Percentiles rank a stretch among this genome's conserved stretches.
phyloP scores from a whole-genome alignment of 2,797 vertebrate genomes.

The Acestrorhynchus altus region DNA sequence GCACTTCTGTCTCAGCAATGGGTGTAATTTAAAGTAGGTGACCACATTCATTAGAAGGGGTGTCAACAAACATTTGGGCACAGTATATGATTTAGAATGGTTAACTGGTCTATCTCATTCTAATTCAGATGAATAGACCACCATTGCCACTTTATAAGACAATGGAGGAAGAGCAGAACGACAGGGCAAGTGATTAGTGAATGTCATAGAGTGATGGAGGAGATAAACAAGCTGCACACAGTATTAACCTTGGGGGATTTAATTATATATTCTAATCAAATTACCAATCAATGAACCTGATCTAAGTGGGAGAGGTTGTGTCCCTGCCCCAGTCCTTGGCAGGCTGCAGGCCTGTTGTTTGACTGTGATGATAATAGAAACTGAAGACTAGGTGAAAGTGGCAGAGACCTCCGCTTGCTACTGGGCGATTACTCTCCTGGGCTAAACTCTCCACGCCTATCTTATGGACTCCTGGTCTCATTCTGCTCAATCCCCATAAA shows the following conservation, averaged over 20 bases:
- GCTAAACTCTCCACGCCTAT: constrained; percentile 11
- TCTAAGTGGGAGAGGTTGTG: constrained; percentile 40
- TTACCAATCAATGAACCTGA: constrained; percentile 42
- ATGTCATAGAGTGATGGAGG: constrained; percentile 27
- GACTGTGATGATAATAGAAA: constrained; percentile 42
- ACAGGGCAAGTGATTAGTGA: constrained; percentile 29
- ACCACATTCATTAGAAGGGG: too few species aligned
- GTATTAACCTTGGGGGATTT: constrained; percentile 49
- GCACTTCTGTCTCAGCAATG: too few species aligned
- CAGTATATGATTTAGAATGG: not conserved
- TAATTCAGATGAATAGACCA: not conserved
- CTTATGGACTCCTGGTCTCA: not conserved
- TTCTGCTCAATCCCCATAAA: not conserved
- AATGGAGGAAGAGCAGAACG: constrained; percentile 4
- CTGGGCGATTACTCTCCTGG: constrained; percentile 17
- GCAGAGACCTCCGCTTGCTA: not conserved
- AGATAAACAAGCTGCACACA: constrained; percentile 32
- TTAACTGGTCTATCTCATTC: not conserved
- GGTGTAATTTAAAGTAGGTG: too few species aligned
- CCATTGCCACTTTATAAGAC: not conserved
- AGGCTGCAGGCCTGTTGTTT: constrained; percentile 27
- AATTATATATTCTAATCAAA: constrained; percentile 54
- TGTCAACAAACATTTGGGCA: too few species aligned
- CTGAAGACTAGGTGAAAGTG: constrained; percentile 31
- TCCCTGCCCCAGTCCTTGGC: constrained; percentile 35